phyloP scores from a whole-genome alignment of 2,888 invertebrate species.

The Sisyra terminalis region DNA sequence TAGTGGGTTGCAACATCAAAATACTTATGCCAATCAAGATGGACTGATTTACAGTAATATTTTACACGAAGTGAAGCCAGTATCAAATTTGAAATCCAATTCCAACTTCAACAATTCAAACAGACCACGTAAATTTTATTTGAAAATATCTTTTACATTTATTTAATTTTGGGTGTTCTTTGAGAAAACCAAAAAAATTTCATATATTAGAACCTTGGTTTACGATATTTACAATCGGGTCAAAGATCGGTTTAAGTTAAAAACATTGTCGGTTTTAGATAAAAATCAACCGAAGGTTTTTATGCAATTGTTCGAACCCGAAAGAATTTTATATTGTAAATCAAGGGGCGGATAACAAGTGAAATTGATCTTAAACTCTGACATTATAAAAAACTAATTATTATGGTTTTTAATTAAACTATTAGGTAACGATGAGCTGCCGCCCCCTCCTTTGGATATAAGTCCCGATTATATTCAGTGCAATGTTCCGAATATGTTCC shows the following conservation, averaged over 20 bases:
- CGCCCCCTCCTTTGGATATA: slow-evolving; percentile 37
- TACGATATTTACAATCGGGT: too few relatives aligned
- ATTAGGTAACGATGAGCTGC: slow-evolving; percentile 35
- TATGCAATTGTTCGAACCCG: too few relatives aligned
- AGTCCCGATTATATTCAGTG: slow-evolving; percentile 30
- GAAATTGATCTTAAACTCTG: too few relatives aligned
- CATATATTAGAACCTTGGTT: too few relatives aligned
- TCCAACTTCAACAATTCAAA: too few relatives aligned
- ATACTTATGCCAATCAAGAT: slow-evolving; percentile 27
- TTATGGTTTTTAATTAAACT: too few relatives aligned
- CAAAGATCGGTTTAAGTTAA: too few relatives aligned
- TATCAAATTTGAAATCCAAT: slow-evolving; percentile 7
- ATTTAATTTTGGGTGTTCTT: neutral
- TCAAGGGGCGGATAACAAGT: too few relatives aligned
- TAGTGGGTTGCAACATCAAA: slow-evolving; percentile 11
- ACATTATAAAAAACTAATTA: too few relatives aligned
- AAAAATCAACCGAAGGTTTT: too few relatives aligned
- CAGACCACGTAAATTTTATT: neutral
- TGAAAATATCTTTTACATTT: neutral
- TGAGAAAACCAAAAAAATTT: neutral
- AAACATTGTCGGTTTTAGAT: too few relatives aligned
- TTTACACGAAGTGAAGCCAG: slow-evolving; percentile 28
- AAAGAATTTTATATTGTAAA: too few relatives aligned
- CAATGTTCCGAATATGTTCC: slow-evolving; percentile 27
- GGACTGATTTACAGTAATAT: slow-evolving; percentile 36